Evolutionary conservation across 2,797 vertebrate species (phyloP).

Genomic region (Lophotriccus pileatus): DNA sequence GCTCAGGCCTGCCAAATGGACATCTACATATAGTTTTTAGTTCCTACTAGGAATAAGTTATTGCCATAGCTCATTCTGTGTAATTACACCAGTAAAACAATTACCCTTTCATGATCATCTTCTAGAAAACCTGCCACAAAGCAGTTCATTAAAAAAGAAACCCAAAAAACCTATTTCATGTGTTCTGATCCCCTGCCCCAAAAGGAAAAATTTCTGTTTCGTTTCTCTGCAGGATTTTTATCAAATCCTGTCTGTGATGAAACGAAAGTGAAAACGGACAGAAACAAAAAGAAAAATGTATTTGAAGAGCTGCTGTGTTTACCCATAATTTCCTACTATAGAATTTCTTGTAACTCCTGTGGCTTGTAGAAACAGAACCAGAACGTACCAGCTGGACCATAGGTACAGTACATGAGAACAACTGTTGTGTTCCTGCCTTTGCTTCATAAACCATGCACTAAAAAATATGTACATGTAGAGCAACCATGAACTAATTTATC

Average conservation of each 20-base stretch:
- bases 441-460: neutral
- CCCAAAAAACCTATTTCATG: neutral
- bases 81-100: neutral
- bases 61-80: neutral
- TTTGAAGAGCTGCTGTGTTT: neutral
- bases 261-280: slow-evolving; percentile 11
- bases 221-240: neutral
- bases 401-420: fast-evolving
- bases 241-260: neutral
- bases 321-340: neutral
- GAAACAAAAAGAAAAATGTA: neutral
- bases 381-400: neutral
- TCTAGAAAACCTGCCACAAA: neutral
- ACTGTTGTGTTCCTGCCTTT: neutral
- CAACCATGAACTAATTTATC: neutral
- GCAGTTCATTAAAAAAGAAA: neutral
- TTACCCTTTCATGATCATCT: neutral
- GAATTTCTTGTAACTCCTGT: neutral
- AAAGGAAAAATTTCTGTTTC: neutral
- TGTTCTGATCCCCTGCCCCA: neutral
- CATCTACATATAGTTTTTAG: neutral
- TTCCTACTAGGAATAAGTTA: neutral
- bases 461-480: neutral
- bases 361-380: neutral
- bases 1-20: neutral